phyloP scores from a whole-genome alignment of 2,113 vertebrate genomes.

The Mirounga angustirostris region DNA sequence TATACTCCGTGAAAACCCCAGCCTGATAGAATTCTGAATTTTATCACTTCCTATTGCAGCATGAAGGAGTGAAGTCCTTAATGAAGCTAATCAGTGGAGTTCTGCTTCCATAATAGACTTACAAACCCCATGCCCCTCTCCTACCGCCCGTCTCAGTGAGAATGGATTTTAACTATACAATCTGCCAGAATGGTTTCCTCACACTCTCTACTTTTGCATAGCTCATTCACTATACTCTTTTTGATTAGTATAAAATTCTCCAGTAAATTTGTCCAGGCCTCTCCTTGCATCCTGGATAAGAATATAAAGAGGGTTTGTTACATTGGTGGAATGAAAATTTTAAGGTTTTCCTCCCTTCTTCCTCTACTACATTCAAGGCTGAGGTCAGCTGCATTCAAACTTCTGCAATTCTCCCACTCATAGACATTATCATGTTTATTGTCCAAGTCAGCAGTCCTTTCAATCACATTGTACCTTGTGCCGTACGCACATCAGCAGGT shows the following conservation, averaged over 20 bases:
- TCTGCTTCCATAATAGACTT: neutral
- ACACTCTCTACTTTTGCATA: neutral
- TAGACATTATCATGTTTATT: accelerated
- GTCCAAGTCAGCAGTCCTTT: neutral
- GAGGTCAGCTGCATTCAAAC: neutral
- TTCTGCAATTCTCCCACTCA: neutral
- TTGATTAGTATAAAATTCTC: neutral
- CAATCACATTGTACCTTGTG: accelerated
- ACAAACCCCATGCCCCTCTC: neutral
- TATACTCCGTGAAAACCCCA: neutral
- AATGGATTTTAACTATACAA: neutral
- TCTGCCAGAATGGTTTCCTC: neutral
- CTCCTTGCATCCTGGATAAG: neutral
- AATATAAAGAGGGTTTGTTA: neutral
- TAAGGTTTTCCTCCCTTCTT: neutral
- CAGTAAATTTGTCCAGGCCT: neutral
- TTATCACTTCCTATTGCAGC: neutral
- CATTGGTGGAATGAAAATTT: neutral
- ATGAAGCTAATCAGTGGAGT: neutral
- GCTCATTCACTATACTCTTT: neutral
- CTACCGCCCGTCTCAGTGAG: neutral
- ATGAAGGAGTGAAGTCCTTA: neutral
- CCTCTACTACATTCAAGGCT: neutral
- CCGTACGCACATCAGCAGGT: neutral
- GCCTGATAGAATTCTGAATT: neutral